Percentiles rank a stretch among this genome's conserved stretches.
Conservation (phyloP, 2,888 invertebrate genomes). For the Dasypogon diadema region DNA sequence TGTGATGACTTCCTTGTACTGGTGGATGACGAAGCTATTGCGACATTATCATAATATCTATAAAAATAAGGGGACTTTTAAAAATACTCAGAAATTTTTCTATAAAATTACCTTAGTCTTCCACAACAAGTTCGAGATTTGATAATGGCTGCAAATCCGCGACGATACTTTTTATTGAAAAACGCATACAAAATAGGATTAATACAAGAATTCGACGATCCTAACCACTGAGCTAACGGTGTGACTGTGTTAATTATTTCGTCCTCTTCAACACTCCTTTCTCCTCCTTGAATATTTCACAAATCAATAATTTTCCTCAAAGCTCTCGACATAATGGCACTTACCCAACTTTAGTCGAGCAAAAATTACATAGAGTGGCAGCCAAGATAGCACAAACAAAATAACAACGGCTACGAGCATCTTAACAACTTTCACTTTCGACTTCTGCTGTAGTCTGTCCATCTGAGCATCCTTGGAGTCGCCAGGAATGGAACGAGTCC, state of each 20-base stretch:
- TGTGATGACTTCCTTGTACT: slow-evolving; percentile 88
- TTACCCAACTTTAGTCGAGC: slow-evolving; percentile 87
- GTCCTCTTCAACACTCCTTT: slow-evolving; percentile 81
- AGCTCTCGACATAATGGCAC: no score
- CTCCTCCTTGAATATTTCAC: no score
- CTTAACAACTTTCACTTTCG: slow-evolving; percentile 94
- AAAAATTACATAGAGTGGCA: slow-evolving; percentile 91
- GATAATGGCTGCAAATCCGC: slow-evolving; percentile 89
- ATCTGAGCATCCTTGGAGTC: slow-evolving; percentile 92
- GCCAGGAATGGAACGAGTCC: slow-evolving; percentile 88
- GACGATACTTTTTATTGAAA: slow-evolving; percentile 93
- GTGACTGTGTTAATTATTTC: slow-evolving; percentile 83
- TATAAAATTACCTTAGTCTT: slow-evolving; percentile 76
- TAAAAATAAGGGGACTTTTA: background rate
- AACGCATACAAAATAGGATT: slow-evolving; percentile 95
- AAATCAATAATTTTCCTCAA: no score
- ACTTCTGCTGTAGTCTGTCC: slow-evolving; percentile 93
- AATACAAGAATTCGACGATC: slow-evolving; percentile 94
- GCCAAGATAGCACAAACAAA: slow-evolving; percentile 93
- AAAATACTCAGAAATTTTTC: no score
- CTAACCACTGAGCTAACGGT: slow-evolving; percentile 92
- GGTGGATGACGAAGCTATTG: slow-evolving; percentile 86
- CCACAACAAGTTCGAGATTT: slow-evolving; percentile 89
- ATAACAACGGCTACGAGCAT: slow-evolving; percentile 95
- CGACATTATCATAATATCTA: slow-evolving; percentile 86